Conservation (phyloP, 1,140 invertebrate species). For the Drosophila seguyi region DNA sequence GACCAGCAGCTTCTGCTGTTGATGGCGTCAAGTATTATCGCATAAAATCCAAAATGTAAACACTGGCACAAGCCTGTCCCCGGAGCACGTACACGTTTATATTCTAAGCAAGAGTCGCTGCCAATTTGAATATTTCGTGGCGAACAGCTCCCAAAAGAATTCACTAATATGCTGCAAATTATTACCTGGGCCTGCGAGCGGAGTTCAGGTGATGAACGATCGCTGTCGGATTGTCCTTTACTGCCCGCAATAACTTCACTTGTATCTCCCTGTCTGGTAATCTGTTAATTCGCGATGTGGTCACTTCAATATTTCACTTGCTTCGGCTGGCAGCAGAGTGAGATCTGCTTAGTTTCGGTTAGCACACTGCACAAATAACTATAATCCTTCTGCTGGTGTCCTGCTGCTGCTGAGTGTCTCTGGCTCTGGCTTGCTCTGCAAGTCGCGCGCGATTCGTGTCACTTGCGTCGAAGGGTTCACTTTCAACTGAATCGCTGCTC, state of each 20-base stretch:
- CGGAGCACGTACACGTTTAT: conserved; percentile 69
- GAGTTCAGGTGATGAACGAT: conserved; percentile 20
- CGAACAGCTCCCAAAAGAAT: conserved; percentile 30
- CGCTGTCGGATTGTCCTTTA: conserved; percentile 4
- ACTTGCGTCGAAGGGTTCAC: conserved; percentile 80
- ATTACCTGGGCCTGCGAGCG: conserved; percentile 44
- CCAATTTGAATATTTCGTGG: conserved; percentile 57
- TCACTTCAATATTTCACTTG: neutral
- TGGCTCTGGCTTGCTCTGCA: conserved; percentile 13
- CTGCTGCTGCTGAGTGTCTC: conserved; percentile 33
- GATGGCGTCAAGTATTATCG: conserved; percentile 77
- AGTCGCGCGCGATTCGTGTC: conserved; percentile 79
- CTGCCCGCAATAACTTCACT: conserved; percentile 22
- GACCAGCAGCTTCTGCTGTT: conserved; percentile 33
- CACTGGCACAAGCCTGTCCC: conserved; percentile 56
- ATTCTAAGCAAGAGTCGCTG: conserved; percentile 52
- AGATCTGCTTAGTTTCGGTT: conserved; percentile 8
- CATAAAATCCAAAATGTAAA: conserved; percentile 83
- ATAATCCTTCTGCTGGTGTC: conserved; percentile 28
- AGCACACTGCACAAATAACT: conserved; percentile 33
- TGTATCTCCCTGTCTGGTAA: neutral
- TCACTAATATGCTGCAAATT: conserved; percentile 50
- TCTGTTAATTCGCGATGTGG: conserved; percentile 6
- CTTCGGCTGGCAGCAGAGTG: conserved; percentile 21
- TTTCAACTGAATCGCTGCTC: conserved; percentile 81